A percentile compares a stretch with the other conserved stretches of the same genome.
These are phyloP conservation scores for Ciconia maguari DNA, from an alignment of 2,113 vertebrate species.

Conservation along the genomic window DNA sequence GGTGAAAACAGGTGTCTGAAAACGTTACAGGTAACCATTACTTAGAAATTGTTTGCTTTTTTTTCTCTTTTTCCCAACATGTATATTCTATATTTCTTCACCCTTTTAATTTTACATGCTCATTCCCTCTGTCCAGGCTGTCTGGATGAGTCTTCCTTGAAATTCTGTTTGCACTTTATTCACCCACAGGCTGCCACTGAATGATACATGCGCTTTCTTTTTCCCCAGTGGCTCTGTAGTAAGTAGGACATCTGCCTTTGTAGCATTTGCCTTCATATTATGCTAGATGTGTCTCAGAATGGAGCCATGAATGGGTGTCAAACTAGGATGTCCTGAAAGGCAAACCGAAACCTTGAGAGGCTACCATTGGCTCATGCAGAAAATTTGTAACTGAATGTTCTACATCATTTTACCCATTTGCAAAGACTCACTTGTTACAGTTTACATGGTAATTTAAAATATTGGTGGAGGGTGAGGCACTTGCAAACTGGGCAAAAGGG, in stretches of 20 bases:
- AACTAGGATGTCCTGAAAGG: neutral
- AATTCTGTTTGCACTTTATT: neutral
- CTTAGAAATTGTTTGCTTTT: neutral
- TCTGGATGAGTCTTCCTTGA: neutral
- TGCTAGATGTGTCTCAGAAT: neutral
- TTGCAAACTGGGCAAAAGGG: neutral
- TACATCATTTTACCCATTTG: neutral
- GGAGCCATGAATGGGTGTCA: neutral
- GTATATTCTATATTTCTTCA: neutral
- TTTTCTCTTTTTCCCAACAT: neutral
- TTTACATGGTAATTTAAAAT: neutral
- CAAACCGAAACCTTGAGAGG: neutral
- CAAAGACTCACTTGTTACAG: neutral
- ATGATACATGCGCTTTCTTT: accelerated
- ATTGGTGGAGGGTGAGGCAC: neutral
- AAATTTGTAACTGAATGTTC: conserved; percentile 21
- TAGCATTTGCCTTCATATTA: neutral
- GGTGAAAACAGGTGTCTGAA: neutral
- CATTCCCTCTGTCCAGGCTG: neutral
- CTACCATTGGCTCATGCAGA: neutral
- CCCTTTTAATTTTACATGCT: neutral
- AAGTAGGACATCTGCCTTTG: neutral
- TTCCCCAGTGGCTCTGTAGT: neutral
- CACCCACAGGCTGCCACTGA: neutral
- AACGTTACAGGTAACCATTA: neutral